These are phyloP conservation scores for Perccottus glenii DNA, from an alignment of 2,113 vertebrate species.

Conservation along the genomic window DNA sequence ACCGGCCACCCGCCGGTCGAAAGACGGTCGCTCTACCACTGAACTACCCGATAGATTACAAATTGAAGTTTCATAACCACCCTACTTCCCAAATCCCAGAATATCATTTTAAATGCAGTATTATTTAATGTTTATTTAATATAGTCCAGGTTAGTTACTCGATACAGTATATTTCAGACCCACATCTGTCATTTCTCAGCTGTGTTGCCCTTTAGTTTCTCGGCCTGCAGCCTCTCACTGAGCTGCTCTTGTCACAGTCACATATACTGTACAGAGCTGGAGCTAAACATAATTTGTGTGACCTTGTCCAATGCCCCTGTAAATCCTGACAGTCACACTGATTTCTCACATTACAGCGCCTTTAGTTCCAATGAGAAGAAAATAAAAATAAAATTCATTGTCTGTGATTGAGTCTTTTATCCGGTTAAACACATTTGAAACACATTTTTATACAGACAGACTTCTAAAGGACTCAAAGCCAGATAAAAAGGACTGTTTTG, in stretches of 20 bases:
- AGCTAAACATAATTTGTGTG: constrained; percentile 31
- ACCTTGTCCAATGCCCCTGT: constrained; percentile 45
- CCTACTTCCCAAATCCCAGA: too few relatives aligned
- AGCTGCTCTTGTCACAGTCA: constrained; percentile 19
- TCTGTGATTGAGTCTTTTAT: background rate
- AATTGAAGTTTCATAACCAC: too few relatives aligned
- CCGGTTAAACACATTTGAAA: constrained; percentile 16
- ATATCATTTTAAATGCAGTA: too few relatives aligned
- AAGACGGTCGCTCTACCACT: too few relatives aligned
- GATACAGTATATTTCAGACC: too few relatives aligned
- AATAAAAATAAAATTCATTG: background rate
- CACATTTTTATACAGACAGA: constrained; percentile 13
- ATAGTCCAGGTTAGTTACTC: too few relatives aligned
- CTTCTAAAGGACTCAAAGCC: background rate
- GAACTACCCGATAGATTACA: too few relatives aligned
- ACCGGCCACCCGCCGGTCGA: too few relatives aligned
- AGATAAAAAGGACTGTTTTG: background rate
- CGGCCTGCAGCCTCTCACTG: constrained; percentile 19
- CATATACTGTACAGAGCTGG: constrained; percentile 31
- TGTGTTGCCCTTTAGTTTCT: constrained; percentile 10
- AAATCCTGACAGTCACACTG: constrained; percentile 30
- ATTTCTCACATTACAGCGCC: constrained; percentile 20
- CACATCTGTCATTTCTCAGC: background rate
- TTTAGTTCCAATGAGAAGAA: constrained; percentile 14
- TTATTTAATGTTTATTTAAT: too few relatives aligned